Conservation (phyloP, 2,113 vertebrate genomes). For the Sturnira hondurensis region DNA sequence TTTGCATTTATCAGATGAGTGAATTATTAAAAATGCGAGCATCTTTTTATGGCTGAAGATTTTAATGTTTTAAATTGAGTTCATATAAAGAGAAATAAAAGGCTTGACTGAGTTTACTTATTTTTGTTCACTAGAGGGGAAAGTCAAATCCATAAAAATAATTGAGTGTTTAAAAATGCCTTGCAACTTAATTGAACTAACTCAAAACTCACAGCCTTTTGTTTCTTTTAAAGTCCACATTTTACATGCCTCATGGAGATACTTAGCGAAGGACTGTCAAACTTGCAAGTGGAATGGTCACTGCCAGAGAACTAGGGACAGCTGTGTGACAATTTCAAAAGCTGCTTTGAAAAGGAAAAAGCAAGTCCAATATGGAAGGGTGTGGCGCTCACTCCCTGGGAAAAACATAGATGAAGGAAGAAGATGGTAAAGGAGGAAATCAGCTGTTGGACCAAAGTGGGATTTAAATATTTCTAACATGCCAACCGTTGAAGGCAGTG, state of each 20-base stretch:
- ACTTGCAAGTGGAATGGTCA: background rate
- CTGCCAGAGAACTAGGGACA: constrained; percentile 60
- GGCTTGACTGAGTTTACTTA: background rate
- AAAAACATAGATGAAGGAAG: constrained; percentile 51
- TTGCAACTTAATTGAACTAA: background rate
- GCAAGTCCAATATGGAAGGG: constrained; percentile 54
- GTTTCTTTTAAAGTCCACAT: background rate
- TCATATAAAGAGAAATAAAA: background rate
- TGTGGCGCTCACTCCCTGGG: constrained; percentile 17
- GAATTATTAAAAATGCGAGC: background rate
- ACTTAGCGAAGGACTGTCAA: background rate
- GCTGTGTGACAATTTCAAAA: constrained; percentile 64
- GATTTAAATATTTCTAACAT: constrained; percentile 41
- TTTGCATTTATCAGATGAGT: background rate
- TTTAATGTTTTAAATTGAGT: background rate
- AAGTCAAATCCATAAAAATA: background rate
- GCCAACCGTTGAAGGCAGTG: constrained; percentile 43
- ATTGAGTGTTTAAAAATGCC: background rate
- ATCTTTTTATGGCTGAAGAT: background rate
- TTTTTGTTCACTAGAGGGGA: background rate
- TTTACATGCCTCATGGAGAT: background rate
- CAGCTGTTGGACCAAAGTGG: constrained; percentile 54
- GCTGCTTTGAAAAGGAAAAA: constrained; percentile 50
- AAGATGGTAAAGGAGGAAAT: constrained; percentile 68
- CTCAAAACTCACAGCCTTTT: background rate